Evolutionary conservation across 2,888 invertebrate genomes (phyloP).

Genomic region (Lapara coniferarum): DNA sequence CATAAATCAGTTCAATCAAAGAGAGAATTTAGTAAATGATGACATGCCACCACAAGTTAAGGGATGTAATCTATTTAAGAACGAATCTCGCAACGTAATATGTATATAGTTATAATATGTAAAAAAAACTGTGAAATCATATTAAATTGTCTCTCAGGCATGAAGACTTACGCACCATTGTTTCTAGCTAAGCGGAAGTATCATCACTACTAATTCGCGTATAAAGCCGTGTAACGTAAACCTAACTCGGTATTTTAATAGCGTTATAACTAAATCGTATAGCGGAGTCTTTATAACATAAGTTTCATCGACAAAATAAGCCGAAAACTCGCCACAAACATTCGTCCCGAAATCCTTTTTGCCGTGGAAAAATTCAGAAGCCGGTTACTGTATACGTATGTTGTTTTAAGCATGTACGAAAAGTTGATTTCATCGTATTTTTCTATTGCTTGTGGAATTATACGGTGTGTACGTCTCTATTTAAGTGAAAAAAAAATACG

Average conservation of each 20-base stretch:
- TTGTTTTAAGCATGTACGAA: constrained; percentile 42
- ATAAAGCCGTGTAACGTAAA: not conserved
- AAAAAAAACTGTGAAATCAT: constrained; percentile 40
- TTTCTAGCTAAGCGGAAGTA: constrained; percentile 41
- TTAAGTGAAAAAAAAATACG: too few species aligned
- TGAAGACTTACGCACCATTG: constrained; percentile 50
- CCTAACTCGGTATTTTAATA: not conserved
- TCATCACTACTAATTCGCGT: constrained; percentile 27
- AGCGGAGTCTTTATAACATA: constrained; percentile 36
- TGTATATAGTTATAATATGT: constrained; percentile 31
- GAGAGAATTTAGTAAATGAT: not conserved
- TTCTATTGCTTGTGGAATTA: constrained; percentile 29
- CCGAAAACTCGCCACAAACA: constrained; percentile 45
- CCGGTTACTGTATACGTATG: constrained; percentile 41
- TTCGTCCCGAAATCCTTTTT: constrained; percentile 46
- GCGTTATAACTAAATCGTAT: constrained; percentile 28
- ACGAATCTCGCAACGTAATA: constrained; percentile 39
- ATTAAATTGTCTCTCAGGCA: constrained; percentile 49
- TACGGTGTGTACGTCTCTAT: not conserved
- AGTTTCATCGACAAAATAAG: constrained; percentile 42
- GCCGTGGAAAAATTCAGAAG: constrained; percentile 45
- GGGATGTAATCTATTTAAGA: constrained; percentile 41
- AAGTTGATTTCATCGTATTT: constrained; percentile 48
- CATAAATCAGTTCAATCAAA: not conserved
- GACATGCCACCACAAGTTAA: constrained; percentile 27